A percentile compares a stretch with the other conserved stretches of the same genome.
phyloP scores from a whole-genome alignment of 37 sponge, comb jelly and placozoan species.

The Aplysina aerophoba region DNA sequence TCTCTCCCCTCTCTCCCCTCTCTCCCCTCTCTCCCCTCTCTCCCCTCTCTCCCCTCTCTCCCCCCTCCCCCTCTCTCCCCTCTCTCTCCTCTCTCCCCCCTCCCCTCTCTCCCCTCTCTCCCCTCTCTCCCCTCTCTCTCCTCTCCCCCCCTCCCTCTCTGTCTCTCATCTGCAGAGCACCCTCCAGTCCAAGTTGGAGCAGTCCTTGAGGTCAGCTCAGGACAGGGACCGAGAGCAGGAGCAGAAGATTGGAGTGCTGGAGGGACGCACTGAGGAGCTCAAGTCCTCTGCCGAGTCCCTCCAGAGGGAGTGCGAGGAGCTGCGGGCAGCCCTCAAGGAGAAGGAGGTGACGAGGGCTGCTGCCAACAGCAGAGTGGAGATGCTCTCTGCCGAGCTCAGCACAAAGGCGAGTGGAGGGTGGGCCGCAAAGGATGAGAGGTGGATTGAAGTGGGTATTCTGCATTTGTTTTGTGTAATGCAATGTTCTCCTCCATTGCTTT shows the following conservation, averaged over 20 bases:
- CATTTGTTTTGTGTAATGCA: no score
- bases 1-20: no score
- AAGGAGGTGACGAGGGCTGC: constrained; percentile 36
- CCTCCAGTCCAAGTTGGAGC: constrained; percentile 58
- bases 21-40: constrained; percentile 45
- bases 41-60: background rate
- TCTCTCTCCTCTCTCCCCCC: background rate
- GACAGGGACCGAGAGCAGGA: constrained; percentile 34
- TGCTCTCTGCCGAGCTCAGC: constrained; percentile 39
- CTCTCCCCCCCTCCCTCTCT: no score
- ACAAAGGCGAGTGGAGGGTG: constrained; percentile 37
- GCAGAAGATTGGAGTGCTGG: constrained; percentile 42
- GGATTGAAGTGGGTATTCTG: no score
- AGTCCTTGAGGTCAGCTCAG: background rate
- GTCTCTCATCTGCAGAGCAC: constrained; percentile 16
- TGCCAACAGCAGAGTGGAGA: constrained; percentile 40
- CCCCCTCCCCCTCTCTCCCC: constrained; percentile 6
- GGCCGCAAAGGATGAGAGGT: background rate
- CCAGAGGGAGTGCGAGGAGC: constrained; percentile 25
- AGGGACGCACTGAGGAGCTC: constrained; percentile 36
- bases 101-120: background rate
- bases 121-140: background rate
- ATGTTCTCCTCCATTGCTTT: no score
- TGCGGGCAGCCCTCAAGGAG: constrained; percentile 44
- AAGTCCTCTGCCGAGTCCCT: constrained; percentile 26